Evolutionary conservation across 2,113 vertebrate genomes (phyloP).

Genomic region (Jacana jacana): DNA sequence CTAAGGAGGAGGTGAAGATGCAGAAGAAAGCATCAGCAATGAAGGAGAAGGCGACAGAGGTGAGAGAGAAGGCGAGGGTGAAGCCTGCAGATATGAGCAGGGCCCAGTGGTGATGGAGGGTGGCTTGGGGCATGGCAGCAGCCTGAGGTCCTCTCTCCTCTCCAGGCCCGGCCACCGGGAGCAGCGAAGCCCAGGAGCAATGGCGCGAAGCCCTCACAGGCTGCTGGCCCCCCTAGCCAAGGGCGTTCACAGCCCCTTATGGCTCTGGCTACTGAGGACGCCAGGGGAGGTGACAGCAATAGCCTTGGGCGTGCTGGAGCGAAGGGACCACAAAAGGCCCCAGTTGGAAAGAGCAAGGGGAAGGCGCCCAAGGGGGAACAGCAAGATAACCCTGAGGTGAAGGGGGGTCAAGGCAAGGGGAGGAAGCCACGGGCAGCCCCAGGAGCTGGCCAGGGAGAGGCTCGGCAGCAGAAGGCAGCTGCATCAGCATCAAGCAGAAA

Average conservation of each 20-base stretch:
- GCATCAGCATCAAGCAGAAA: background rate
- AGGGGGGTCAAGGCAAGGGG: background rate
- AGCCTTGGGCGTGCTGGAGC: fast-evolving
- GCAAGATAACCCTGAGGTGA: background rate
- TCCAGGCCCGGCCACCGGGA: background rate
- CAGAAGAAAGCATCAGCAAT: no score
- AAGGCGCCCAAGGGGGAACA: background rate
- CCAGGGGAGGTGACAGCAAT: fast-evolving
- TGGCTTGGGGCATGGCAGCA: fast-evolving
- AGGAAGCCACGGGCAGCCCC: background rate
- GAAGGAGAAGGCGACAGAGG: background rate
- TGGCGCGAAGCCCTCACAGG: fast-evolving
- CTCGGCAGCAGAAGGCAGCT: background rate
- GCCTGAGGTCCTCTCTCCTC: background rate
- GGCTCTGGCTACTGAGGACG: fast-evolving
- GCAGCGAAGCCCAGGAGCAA: background rate
- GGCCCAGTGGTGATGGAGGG: fast-evolving
- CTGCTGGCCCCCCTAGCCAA: fast-evolving
- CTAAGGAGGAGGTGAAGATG: no score
- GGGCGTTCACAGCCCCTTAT: fast-evolving
- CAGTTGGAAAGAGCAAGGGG: background rate
- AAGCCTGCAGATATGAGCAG: background rate
- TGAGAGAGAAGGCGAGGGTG: background rate
- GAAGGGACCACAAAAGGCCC: background rate
- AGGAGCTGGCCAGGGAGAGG: background rate